Percentiles rank a stretch among this genome's conserved stretches.
Conservation (phyloP, 1,140 invertebrate species). For the Ceratina japonica region DNA sequence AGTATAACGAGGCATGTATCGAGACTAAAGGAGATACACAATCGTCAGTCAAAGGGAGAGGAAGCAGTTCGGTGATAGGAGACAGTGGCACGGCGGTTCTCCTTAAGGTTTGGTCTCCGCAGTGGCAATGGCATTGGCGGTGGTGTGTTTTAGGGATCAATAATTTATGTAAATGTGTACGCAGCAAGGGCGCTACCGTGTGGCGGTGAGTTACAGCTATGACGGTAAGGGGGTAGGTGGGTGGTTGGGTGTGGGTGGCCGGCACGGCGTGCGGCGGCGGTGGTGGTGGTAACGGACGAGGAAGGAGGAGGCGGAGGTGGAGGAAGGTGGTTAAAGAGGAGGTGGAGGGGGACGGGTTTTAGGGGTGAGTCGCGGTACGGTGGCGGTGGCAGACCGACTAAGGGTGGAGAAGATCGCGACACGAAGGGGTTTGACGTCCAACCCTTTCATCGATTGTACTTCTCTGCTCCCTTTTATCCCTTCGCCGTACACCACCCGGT, state of each 20-base stretch:
- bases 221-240: constrained; percentile 66
- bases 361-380: constrained; percentile 56
- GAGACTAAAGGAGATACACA: neutral
- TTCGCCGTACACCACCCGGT: constrained; percentile 63
- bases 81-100: constrained; percentile 54
- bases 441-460: constrained; percentile 79
- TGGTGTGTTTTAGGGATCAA: constrained; percentile 78
- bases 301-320: constrained; percentile 10
- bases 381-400: constrained; percentile 58
- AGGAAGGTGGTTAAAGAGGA: constrained; percentile 44
- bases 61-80: constrained; percentile 34
- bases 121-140: constrained; percentile 76
- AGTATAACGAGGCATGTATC: neutral
- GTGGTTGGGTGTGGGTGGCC: constrained; percentile 55
- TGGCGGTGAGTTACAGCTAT: constrained; percentile 78
- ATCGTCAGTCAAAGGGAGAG: neutral
- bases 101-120: constrained; percentile 63
- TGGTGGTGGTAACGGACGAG: constrained; percentile 7
- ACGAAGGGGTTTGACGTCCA: constrained; percentile 78
- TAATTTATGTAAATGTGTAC: constrained; percentile 81
- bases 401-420: constrained; percentile 72
- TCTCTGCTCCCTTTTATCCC: constrained; percentile 75
- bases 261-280: no score
- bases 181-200: constrained; percentile 78
- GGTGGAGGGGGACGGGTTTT: constrained; percentile 44